phyloP scores from a whole-genome alignment of 1,140 invertebrate species.

The Mycetomoellerius zeteki region DNA sequence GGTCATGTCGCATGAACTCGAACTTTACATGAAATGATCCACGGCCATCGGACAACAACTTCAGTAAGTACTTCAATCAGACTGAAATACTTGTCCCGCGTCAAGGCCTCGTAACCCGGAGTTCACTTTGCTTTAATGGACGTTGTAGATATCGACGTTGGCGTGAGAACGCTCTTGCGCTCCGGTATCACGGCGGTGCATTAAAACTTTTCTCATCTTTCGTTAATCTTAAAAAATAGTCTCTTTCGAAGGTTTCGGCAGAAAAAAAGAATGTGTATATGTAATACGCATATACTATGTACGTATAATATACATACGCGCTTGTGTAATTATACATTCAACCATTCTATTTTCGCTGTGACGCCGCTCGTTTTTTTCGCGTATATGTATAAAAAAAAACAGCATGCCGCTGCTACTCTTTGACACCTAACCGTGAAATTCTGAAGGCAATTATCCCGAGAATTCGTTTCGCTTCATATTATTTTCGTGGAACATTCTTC shows the following conservation, averaged over 20 bases:
- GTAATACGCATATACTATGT: background rate
- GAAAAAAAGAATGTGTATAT: slow-evolving; percentile 2
- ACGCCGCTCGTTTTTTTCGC: background rate
- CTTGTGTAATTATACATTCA: background rate
- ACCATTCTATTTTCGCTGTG: slow-evolving; percentile 10
- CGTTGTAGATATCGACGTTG: slow-evolving; percentile 55
- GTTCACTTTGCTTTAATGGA: slow-evolving; percentile 70
- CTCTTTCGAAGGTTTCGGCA: slow-evolving; percentile 61
- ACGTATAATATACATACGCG: background rate
- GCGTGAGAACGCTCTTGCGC: slow-evolving; percentile 33
- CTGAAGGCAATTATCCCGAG: slow-evolving; percentile 75
- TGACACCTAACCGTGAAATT: slow-evolving; percentile 18
- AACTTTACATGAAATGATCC: slow-evolving; percentile 41
- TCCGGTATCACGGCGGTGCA: slow-evolving; percentile 72
- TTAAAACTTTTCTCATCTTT: slow-evolving; percentile 86
- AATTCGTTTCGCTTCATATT: slow-evolving; percentile 61
- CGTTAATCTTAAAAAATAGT: slow-evolving; percentile 84
- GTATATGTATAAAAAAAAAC: background rate
- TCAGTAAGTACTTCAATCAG: slow-evolving; percentile 51
- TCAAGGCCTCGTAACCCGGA: slow-evolving; percentile 63
- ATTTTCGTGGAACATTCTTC: slow-evolving; percentile 50
- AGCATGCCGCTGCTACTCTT: background rate
- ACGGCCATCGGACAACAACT: slow-evolving; percentile 47
- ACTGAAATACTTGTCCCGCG: slow-evolving; percentile 61
- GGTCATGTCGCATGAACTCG: background rate